Conservation (phyloP, 2,797 vertebrate genomes). For the Astyanax mexicanus region DNA sequence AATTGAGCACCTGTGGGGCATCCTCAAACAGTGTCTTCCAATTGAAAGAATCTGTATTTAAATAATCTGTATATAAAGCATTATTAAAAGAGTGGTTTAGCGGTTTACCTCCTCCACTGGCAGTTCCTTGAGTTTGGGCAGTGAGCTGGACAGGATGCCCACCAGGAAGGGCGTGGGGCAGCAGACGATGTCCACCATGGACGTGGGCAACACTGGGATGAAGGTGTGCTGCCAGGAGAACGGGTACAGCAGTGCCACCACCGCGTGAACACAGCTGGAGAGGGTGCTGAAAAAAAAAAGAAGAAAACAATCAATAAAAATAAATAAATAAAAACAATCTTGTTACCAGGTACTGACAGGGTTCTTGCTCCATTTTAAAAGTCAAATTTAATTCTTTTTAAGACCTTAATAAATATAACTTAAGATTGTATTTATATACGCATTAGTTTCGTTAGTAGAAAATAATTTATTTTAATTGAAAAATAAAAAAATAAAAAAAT, state of each 20-base stretch:
- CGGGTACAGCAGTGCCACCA: constrained; percentile 97
- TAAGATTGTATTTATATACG: too few species aligned
- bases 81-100: neutral
- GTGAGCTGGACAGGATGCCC: constrained; percentile 93
- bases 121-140: constrained; percentile 96
- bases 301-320: too few species aligned
- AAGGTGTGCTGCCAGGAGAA: constrained; percentile 99
- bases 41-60: too few species aligned
- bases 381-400: too few species aligned
- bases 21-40: too few species aligned
- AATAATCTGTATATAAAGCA: too few species aligned
- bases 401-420: too few species aligned
- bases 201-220: constrained; percentile 95
- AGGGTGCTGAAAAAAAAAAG: constrained; percentile 84
- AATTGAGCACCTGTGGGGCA: too few species aligned
- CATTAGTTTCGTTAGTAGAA: too few species aligned
- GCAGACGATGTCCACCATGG: constrained; percentile 99
- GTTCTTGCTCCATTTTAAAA: too few species aligned
- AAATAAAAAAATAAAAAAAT: too few species aligned
- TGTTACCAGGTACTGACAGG: constrained; percentile 9
- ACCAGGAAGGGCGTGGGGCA: constrained; percentile 98
- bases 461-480: too few species aligned
- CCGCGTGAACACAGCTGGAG: constrained; percentile 94
- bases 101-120: constrained; percentile 95
- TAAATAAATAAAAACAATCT: constrained; percentile 38